phyloP scores from a whole-genome alignment of 2,888 invertebrate species.

The Sepioteuthis lessoniana region DNA sequence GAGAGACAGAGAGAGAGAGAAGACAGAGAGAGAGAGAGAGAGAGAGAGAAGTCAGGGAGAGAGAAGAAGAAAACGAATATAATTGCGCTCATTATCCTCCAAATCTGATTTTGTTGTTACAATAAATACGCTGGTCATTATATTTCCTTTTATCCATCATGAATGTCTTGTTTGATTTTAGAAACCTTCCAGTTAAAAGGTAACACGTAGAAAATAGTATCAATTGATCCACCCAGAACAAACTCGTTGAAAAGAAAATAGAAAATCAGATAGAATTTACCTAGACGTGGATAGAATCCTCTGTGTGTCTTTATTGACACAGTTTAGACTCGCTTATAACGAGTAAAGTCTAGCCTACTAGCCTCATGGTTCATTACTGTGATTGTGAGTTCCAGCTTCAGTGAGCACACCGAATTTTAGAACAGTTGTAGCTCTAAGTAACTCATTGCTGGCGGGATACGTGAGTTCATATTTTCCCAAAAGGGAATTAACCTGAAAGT shows the following conservation, averaged over 20 bases:
- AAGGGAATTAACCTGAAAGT: too few species aligned
- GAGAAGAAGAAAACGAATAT: neutral
- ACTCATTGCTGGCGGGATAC: too few species aligned
- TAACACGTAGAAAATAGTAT: neutral
- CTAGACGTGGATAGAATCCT: neutral
- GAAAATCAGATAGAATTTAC: neutral
- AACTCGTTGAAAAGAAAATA: neutral
- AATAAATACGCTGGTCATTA: neutral
- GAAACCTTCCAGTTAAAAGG: neutral
- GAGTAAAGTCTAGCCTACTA: neutral
- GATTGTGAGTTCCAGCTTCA: neutral
- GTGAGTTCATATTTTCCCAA: too few species aligned
- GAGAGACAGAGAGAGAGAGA: neutral
- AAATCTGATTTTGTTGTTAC: slow-evolving; percentile 33
- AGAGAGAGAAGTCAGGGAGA: too few species aligned
- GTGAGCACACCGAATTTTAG: neutral
- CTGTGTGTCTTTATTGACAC: neutral
- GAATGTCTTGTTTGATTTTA: neutral
- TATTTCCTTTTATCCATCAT: neutral
- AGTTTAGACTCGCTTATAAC: neutral
- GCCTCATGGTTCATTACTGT: neutral
- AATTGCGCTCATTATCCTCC: neutral
- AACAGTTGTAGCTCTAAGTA: too few species aligned
- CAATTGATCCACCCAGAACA: neutral
- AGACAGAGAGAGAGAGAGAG: neutral